Base-by-base conservation (phyloP, 2,797 vertebrate genomes). In the Crenichthys baileyi region DNA sequence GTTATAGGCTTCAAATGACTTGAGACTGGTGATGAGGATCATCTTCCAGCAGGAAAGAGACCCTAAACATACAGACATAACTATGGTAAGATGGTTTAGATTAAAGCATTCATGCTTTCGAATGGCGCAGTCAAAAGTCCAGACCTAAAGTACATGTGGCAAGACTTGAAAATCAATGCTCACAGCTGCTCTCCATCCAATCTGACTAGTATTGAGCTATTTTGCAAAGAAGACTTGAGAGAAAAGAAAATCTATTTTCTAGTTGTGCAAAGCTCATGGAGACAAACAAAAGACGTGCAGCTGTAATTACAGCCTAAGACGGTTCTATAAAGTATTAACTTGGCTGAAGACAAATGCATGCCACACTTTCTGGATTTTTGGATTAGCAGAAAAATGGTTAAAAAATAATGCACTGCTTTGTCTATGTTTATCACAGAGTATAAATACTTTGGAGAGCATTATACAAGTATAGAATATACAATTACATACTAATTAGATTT, bases 401-500 rank as follows among this genome's bases (percentile, higher is more conserved):
- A 67, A 24, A 65, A 67, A 41, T 41, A n/a, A 41, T 53, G 51
- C 51, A 39, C 31, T 22, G 22, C 20, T 65, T 22, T 53, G 20
- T 4, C 18, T 53, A 7, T 4, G 13, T 51, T 51, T 51, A 51
- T 53, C 51, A 20, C 5, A 26, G 13, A 46, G 12, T 46, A n/a
- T 46, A 41, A 46, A 46, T 46, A 70, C 44, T 15, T 46, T 70
- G n/a, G 1, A 46, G 41, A 12, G n/a, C 11, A 46, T 41, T 70
- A 41, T 46, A 46, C 39, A 70, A 92, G 79, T 79, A 80, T 76
- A 81, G 31, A 65, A 84, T 73, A 76, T 72, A 79, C 80, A 79
- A 90, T 90, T 83, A 83, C 83, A 89, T 89, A 85, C 90, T 86
- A 90, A 91, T 92, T 81, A 92, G 78, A 92, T 92, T 86, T 89